Evolutionary conservation across 1,140 invertebrate genomes (phyloP).

Genomic region (Drosophila insularis): DNA sequence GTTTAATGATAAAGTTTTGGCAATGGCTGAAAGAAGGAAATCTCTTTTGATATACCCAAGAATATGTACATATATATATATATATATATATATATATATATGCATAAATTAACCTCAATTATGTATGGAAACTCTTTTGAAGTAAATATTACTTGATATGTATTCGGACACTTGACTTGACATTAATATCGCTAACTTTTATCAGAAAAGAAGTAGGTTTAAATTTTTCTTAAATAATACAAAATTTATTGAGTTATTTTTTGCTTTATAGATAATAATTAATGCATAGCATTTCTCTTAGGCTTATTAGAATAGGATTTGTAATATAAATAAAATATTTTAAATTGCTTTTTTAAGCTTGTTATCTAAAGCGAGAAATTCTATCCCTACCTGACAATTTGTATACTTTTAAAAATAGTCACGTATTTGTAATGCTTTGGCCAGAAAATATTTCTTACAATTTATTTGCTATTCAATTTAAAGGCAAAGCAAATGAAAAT

Average conservation of each 20-base stretch:
- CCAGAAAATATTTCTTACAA: not conserved
- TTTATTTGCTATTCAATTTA: not conserved
- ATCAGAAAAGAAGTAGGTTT: too few relatives aligned
- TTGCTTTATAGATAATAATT: too few relatives aligned
- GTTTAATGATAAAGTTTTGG: constrained; percentile 8
- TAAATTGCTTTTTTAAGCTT: not conserved
- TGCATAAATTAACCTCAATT: constrained; percentile 1
- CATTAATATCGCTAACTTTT: not conserved
- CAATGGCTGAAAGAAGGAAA: not conserved
- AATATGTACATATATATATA: not conserved
- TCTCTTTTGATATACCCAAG: not conserved
- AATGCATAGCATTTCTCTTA: too few relatives aligned
- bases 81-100: not conserved
- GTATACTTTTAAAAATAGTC: not conserved
- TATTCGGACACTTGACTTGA: not conserved
- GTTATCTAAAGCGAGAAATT: not conserved
- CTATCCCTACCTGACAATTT: not conserved
- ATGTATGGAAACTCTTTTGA: not conserved
- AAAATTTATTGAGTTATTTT: too few relatives aligned
- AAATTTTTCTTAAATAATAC: too few relatives aligned
- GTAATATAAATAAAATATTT: too few relatives aligned
- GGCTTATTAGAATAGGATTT: too few relatives aligned
- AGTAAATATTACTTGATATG: not conserved
- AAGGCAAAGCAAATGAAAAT: not conserved
- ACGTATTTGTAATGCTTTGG: not conserved